A percentile compares a stretch with the other conserved stretches of the same genome.
These are phyloP conservation scores for Triops longicaudatus DNA, from an alignment of 1,140 invertebrate species.

Conservation along the genomic window DNA sequence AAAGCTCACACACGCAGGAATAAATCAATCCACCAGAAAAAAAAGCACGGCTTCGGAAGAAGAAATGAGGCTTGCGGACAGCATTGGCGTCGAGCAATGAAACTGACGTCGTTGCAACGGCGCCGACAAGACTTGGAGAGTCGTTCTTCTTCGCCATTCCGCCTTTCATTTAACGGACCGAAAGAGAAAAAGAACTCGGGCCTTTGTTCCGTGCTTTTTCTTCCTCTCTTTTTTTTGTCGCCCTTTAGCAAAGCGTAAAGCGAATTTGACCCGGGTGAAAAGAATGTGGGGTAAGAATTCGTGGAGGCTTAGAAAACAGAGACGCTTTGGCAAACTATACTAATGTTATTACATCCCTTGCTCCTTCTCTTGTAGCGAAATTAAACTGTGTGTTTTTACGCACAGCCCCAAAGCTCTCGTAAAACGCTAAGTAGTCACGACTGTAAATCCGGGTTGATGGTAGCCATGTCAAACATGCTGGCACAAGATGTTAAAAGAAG, in stretches of 20 bases:
- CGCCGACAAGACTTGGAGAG: constrained; percentile 10
- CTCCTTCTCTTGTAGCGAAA: not conserved
- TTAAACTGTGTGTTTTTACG: not conserved
- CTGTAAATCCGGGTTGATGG: constrained; percentile 11
- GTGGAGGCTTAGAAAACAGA: no score
- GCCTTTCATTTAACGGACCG: not conserved
- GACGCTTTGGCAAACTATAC: no score
- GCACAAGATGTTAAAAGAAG: constrained; percentile 12
- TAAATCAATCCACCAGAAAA: no score
- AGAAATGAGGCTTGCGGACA: not conserved
- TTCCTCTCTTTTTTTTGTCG: not conserved
- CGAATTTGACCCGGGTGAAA: no score
- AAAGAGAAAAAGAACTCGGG: not conserved
- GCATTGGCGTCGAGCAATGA: not conserved
- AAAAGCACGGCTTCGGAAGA: no score
- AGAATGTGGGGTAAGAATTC: no score
- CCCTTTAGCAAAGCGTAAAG: not conserved
- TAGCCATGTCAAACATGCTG: constrained; percentile 11
- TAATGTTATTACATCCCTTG: not conserved
- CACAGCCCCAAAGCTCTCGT: not conserved
- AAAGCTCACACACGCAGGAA: no score
- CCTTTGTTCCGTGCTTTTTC: not conserved
- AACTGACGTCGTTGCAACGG: constrained; percentile 13
- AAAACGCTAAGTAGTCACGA: constrained; percentile 15
- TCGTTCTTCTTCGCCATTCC: constrained; percentile 14